A percentile compares a stretch with the other conserved stretches of the same genome.
These are phyloP conservation scores for Clarias platycephalus DNA, from an alignment of 2,797 vertebrate species.

Conservation along the genomic window DNA sequence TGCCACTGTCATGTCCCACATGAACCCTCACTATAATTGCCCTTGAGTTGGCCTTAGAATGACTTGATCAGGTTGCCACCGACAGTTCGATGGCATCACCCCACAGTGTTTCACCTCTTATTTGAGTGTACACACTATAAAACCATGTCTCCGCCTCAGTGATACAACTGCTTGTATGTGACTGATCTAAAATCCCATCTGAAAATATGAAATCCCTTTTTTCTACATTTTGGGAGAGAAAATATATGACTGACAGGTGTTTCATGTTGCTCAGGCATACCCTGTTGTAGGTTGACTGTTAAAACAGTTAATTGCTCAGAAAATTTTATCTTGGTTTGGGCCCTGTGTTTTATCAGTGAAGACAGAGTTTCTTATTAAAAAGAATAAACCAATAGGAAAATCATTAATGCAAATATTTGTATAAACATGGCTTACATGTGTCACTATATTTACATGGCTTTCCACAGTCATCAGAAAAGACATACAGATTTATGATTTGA, in stretches of 20 bases:
- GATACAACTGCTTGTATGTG: conserved; percentile 55
- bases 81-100: conserved; percentile 63
- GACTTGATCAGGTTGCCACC: conserved; percentile 63
- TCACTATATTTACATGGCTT: no score
- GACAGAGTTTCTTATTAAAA: not conserved
- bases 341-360: not conserved
- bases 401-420: no score
- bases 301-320: not conserved
- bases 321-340: not conserved
- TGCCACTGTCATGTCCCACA: conserved; percentile 44
- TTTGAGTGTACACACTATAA: conserved; percentile 65
- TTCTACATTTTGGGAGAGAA: not conserved
- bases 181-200: conserved; percentile 3
- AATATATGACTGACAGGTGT: no score
- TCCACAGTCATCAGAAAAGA: no score
- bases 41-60: conserved; percentile 68
- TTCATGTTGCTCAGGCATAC: not conserved
- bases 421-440: no score
- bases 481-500: no score
- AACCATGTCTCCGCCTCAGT: conserved; percentile 49
- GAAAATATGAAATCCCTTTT: not conserved
- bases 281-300: not conserved
- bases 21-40: conserved; percentile 69
- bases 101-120: conserved; percentile 67
- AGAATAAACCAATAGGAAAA: not conserved